Percentiles rank a stretch among this genome's conserved stretches.
Conservation (phyloP, 2,888 invertebrate genomes). For the Macrosoma leucophasiata region DNA sequence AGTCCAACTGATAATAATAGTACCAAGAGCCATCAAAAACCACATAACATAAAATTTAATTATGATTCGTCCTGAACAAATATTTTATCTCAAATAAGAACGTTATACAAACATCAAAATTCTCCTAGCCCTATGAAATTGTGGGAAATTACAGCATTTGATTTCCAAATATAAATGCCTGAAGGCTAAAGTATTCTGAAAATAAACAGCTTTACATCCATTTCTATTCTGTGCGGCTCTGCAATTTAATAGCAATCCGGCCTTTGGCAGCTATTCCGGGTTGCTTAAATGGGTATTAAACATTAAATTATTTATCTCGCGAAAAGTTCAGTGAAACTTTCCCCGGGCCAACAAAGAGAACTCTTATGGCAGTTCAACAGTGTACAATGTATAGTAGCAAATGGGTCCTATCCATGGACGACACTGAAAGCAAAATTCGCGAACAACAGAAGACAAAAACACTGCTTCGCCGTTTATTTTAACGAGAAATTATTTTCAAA, state of each 20-base stretch:
- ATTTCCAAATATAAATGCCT: conserved; percentile 14
- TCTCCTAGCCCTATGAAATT: too few relatives aligned
- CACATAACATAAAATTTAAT: too few relatives aligned
- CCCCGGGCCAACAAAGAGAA: conserved; percentile 50
- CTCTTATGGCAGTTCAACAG: conserved; percentile 37
- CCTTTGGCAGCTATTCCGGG: conserved; percentile 39
- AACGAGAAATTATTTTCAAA: conserved; percentile 43
- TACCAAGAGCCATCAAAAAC: too few relatives aligned
- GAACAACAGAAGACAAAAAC: conserved; percentile 43
- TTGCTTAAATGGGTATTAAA: conserved; percentile 60
- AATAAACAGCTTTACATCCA: conserved; percentile 41
- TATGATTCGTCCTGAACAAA: not conserved
- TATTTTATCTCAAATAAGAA: conserved; percentile 1
- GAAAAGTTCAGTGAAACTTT: conserved; percentile 53
- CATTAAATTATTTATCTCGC: conserved; percentile 64
- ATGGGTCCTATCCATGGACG: too few relatives aligned
- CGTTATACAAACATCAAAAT: too few relatives aligned
- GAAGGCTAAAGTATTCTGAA: conserved; percentile 25
- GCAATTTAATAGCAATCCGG: conserved; percentile 46
- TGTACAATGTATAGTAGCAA: too few relatives aligned
- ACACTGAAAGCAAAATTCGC: conserved; percentile 37
- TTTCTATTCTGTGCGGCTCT: conserved; percentile 42
- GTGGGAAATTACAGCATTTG: conserved; percentile 8
- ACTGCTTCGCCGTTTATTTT: conserved; percentile 39
- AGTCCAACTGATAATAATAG: too few relatives aligned